Evolutionary conservation across 2,797 vertebrate species (phyloP).

Genomic region (Lindbergichthys nudifrons): DNA sequence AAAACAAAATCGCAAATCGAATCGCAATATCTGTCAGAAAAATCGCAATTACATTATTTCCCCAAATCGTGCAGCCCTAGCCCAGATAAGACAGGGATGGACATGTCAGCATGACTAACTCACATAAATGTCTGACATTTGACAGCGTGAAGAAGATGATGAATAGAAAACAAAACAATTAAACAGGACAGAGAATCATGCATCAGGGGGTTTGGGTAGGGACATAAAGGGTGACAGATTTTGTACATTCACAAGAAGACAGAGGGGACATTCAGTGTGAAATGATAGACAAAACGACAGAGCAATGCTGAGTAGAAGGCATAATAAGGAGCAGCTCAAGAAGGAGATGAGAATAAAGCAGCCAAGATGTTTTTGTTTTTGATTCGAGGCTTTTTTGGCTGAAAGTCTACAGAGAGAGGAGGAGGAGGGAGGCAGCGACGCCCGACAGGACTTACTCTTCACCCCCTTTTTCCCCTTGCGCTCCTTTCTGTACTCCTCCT

Average conservation of each 20-base stretch:
- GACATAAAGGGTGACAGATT: conserved; percentile 26
- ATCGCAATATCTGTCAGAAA: too few relatives aligned
- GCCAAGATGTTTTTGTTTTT: conserved; percentile 57
- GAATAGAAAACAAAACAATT: conserved; percentile 33
- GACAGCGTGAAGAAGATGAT: conserved; percentile 37
- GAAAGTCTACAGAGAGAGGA: conserved; percentile 74
- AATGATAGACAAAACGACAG: conserved; percentile 74
- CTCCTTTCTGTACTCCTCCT: conserved; percentile 99
- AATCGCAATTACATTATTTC: too few relatives aligned
- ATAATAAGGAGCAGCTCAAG: conserved; percentile 80
- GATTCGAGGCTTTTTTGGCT: conserved; percentile 63
- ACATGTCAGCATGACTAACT: conserved; percentile 4
- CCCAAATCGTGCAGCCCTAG: neutral
- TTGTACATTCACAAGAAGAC: conserved; percentile 27
- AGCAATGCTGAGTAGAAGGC: conserved; percentile 81
- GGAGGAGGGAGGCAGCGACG: conserved; percentile 79
- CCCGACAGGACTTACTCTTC: conserved; percentile 98
- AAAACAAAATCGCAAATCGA: too few relatives aligned
- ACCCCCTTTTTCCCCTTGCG: conserved; percentile 99
- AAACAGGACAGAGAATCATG: conserved; percentile 58
- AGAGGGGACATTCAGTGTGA: conserved; percentile 51
- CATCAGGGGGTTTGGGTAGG: conserved; percentile 27
- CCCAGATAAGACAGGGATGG: conserved; percentile 50
- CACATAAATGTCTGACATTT: conserved; percentile 25
- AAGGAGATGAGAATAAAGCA: conserved; percentile 74